These are phyloP conservation scores for Alcedo atthis DNA, from an alignment of 2,797 vertebrate genomes.

Conservation along the genomic window DNA sequence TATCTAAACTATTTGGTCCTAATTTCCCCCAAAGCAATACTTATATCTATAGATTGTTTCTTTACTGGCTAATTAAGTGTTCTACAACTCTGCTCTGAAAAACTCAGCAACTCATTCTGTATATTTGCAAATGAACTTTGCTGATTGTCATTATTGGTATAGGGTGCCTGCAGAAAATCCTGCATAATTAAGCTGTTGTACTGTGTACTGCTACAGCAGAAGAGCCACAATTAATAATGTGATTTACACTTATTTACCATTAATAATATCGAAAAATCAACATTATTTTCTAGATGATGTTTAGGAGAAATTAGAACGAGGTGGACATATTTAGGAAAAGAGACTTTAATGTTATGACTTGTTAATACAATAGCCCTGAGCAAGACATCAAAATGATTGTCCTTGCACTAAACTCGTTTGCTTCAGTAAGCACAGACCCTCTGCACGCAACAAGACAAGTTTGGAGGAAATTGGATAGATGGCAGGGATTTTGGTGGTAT, in stretches of 20 bases:
- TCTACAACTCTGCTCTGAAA: constrained; percentile 26
- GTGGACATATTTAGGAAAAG: constrained; percentile 47
- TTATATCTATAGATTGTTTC: constrained; percentile 35
- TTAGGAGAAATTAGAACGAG: constrained; percentile 46
- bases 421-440: constrained; percentile 70
- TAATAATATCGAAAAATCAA: constrained; percentile 52
- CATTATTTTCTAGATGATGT: constrained; percentile 33
- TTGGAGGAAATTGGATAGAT: constrained; percentile 56
- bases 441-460: constrained; percentile 58
- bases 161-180: constrained; percentile 32
- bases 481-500: constrained; percentile 41
- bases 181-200: constrained; percentile 29
- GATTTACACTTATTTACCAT: constrained; percentile 41
- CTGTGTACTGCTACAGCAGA: background rate
- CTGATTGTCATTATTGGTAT: constrained; percentile 44
- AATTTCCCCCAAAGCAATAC: constrained; percentile 32
- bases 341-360: constrained; percentile 58
- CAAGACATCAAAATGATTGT: constrained; percentile 66
- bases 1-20: background rate
- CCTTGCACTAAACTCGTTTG: constrained; percentile 64
- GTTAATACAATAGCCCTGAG: constrained; percentile 63
- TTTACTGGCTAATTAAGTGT: constrained; percentile 23
- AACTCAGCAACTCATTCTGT: constrained; percentile 1
- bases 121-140: constrained; percentile 24
- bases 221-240: constrained; percentile 31